Conservation (phyloP, 2,888 invertebrate genomes). For the Drosophila rellima region DNA sequence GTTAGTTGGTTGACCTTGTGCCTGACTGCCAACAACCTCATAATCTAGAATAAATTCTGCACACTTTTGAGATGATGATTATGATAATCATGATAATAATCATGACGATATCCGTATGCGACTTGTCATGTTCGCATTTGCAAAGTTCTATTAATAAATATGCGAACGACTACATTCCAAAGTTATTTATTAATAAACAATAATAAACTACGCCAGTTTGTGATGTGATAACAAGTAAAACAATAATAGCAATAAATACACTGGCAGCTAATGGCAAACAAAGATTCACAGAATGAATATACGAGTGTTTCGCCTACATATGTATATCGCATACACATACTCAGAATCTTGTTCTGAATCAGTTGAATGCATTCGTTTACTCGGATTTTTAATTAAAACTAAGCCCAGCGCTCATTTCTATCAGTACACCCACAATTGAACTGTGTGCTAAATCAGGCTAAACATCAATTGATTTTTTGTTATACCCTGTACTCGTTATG, state of each 20-base stretch:
- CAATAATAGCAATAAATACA: slow-evolving; percentile 10
- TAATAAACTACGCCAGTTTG: slow-evolving; percentile 19
- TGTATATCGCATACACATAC: not conserved
- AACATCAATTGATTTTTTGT: slow-evolving; percentile 18
- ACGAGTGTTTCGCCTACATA: not conserved
- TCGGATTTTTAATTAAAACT: slow-evolving; percentile 58
- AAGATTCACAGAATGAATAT: slow-evolving; percentile 11
- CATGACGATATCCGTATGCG: not conserved
- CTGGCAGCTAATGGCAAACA: slow-evolving; percentile 18
- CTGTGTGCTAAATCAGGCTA: slow-evolving; percentile 8
- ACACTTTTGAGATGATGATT: slow-evolving; percentile 4
- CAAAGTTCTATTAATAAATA: slow-evolving; percentile 6
- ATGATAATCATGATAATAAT: slow-evolving; percentile 2
- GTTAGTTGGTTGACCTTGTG: slow-evolving; percentile 17
- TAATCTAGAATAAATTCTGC: not conserved
- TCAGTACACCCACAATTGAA: not conserved
- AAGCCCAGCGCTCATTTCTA: slow-evolving; percentile 17
- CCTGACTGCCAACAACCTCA: not conserved
- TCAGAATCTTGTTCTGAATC: slow-evolving; percentile 13
- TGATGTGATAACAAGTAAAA: slow-evolving; percentile 6
- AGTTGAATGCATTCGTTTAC: slow-evolving; percentile 16
- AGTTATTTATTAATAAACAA: slow-evolving; percentile 37
- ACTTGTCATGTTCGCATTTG: slow-evolving; percentile 5
- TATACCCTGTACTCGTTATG: not conserved
- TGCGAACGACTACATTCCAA: slow-evolving; percentile 15